phyloP scores from a whole-genome alignment of 2,797 vertebrate genomes.

The Botia kubotai region DNA sequence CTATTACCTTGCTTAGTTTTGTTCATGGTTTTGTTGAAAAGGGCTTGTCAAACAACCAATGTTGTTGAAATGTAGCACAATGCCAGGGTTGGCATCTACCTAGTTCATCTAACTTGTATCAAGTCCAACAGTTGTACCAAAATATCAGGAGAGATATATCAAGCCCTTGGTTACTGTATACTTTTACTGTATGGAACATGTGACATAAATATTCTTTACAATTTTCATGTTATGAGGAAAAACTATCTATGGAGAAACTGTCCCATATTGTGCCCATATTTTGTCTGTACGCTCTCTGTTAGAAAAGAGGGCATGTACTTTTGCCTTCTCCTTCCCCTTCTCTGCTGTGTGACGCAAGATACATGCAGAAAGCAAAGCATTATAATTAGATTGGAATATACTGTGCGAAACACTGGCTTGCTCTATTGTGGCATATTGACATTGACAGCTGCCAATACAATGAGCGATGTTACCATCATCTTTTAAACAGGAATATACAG shows the following conservation, averaged over 20 bases:
- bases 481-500: slow-evolving; percentile 78
- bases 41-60: neutral
- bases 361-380: slow-evolving; percentile 70
- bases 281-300: slow-evolving; percentile 49
- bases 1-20: neutral
- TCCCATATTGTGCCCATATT: neutral
- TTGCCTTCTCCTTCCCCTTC: slow-evolving; percentile 69
- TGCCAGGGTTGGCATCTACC: no score
- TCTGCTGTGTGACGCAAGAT: slow-evolving; percentile 61
- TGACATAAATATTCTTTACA: neutral
- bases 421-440: slow-evolving; percentile 79
- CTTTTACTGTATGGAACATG: no score
- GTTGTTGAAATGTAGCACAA: no score
- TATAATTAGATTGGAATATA: slow-evolving; percentile 81
- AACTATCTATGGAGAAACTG: neutral
- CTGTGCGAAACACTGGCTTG: slow-evolving; percentile 80
- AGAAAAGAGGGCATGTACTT: slow-evolving; percentile 66
- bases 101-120: neutral
- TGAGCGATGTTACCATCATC: slow-evolving; percentile 78
- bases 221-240: neutral
- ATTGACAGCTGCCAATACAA: slow-evolving; percentile 88
- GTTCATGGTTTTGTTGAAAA: neutral
- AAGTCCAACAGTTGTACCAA: no score
- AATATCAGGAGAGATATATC: no score
- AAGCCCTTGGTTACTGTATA: no score